Evolutionary conservation across 2,113 vertebrate species (phyloP).

Genomic region (Damaliscus lunatus): DNA sequence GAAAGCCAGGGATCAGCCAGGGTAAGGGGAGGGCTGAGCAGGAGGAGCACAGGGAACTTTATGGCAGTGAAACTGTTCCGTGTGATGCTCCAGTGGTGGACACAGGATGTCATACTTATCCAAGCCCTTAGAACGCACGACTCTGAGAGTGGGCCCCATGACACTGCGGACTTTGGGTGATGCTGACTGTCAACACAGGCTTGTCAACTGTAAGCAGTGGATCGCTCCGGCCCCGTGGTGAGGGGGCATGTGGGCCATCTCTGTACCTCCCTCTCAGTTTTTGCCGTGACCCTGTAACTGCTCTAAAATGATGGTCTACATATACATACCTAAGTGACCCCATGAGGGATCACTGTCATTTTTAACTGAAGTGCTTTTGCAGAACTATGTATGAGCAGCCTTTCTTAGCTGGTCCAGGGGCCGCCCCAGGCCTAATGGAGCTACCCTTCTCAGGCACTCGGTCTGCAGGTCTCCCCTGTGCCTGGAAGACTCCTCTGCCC

Average conservation of each 20-base stretch:
- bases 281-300: background rate
- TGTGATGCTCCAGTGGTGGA: accelerated
- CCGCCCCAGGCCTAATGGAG: background rate
- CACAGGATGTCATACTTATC: accelerated
- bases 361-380: background rate
- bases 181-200: accelerated
- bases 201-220: accelerated
- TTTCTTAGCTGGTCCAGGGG: accelerated
- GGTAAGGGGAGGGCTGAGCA: background rate
- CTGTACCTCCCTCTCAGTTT: background rate
- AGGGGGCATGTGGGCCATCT: background rate
- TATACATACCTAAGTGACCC: background rate
- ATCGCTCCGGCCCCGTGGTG: accelerated
- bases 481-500: background rate
- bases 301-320: background rate
- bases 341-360: background rate
- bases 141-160: accelerated
- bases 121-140: accelerated
- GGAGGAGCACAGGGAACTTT: accelerated
- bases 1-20: background rate
- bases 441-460: background rate
- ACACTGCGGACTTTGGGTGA: background rate
- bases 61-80: accelerated
- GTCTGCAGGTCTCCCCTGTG: accelerated
- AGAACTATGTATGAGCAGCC: background rate